Base-by-base conservation (phyloP, 2,888 invertebrate species). In the Cephalotes varians region DNA sequence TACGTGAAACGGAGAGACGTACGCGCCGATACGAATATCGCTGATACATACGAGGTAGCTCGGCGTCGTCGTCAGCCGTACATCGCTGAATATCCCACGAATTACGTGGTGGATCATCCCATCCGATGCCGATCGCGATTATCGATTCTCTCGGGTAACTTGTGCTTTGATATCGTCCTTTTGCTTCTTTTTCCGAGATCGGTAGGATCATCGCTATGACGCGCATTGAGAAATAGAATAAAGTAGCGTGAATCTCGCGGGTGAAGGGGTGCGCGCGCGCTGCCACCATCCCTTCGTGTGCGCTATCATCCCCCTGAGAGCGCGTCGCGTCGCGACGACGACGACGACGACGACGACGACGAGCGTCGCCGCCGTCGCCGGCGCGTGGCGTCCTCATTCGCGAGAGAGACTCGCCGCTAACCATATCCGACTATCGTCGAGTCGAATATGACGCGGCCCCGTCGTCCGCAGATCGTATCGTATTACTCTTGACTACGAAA, bases 401-500 rank as follows among this genome's bases (percentile, higher is more conserved):
- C 44, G 54, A 54, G 28, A 28, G 34, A 47, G 64, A n/a, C 47
- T 18, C 76, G 49, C n/a, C 3, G 15, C 40, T 12, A 9, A 18
- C 7, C 25, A n/a, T 25, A n/a, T 21, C 7, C 21, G 44, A 34
- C 40, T 15, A 40, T 40, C 51, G 10, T 6, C 58, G 21, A 25
- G 18, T 49, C 84, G 84, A 90, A 86, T 86, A 91, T 89, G 91
- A 85, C 60, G 82, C 84, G 82, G 47, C 77, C 60, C 54, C 51
- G 87, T 60, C 81, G 73, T 77, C 82, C 72, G n/a, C 69, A 56
- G 60, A 82, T 65, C 62, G 69, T 65, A 56, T 80, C 84, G 71
- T 64, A 79, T 62, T 72, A 69, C 65, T 87, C 90, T 90, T 90
- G 88, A 90, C 86, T 90, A 89, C 85, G 83, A 82, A 51, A 51